Evolutionary conservation across 2,888 invertebrate genomes (phyloP).

Genomic region (Xanthia icteritia): DNA sequence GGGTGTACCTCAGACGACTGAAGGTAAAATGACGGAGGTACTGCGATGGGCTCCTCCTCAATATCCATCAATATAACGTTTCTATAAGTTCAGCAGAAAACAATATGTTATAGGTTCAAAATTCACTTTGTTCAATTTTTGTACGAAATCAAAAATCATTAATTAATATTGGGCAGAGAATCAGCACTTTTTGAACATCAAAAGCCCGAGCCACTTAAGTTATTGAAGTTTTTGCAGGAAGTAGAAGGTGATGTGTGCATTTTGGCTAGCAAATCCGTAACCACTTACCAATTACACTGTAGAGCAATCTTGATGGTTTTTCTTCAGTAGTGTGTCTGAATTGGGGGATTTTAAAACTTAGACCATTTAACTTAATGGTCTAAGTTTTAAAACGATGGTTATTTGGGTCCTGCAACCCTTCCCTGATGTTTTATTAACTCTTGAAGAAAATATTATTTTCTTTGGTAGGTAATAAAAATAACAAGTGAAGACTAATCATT

Average conservation of each 20-base stretch:
- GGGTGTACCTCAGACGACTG: neutral
- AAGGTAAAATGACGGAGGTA: neutral
- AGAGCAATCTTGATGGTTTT: too few species aligned
- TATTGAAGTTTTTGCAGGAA: neutral
- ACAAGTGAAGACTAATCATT: constrained; percentile 12
- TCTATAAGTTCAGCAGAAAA: neutral
- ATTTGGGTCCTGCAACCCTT: too few species aligned
- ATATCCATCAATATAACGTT: neutral
- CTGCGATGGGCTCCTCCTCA: neutral
- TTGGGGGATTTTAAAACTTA: too few species aligned
- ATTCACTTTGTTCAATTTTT: neutral
- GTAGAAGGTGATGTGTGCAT: too few species aligned
- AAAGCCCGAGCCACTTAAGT: neutral
- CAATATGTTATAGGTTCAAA: neutral
- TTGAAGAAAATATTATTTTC: too few species aligned
- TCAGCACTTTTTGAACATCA: neutral
- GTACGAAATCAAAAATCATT: neutral
- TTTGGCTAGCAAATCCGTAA: neutral
- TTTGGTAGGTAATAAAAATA: constrained; percentile 4
- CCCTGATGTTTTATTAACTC: too few species aligned
- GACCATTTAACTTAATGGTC: too few species aligned
- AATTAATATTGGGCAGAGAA: neutral
- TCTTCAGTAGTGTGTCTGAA: too few species aligned
- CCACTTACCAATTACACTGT: too few species aligned
- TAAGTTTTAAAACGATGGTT: too few species aligned